Conservation (phyloP, 2,797 vertebrate species). For the Muscicapa striata region DNA sequence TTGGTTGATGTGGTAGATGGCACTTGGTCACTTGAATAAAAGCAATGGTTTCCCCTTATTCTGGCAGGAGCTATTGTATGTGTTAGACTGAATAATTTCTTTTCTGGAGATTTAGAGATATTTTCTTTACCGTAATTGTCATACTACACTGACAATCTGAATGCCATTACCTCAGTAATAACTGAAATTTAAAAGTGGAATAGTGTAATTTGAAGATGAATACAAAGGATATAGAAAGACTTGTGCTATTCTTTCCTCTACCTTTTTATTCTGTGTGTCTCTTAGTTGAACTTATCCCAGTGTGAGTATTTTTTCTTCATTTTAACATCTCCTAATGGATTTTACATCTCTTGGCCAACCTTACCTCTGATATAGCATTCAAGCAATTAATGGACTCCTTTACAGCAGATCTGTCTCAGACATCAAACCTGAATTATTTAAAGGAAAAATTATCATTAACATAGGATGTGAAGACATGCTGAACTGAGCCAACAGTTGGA, state of each 20-base stretch:
- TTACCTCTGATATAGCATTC: not conserved
- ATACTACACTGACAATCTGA: not conserved
- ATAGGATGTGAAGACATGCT: not conserved
- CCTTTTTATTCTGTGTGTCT: not conserved
- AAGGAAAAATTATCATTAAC: not conserved
- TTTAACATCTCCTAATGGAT: slow-evolving; percentile 23
- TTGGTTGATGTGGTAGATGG: not conserved
- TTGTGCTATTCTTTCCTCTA: not conserved
- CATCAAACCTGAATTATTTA: not conserved
- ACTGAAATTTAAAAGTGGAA: slow-evolving; percentile 32
- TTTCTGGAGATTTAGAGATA: not conserved
- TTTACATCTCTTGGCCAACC: not conserved
- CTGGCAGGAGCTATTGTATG: not conserved
- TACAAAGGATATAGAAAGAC: not conserved
- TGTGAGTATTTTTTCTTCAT: not conserved
- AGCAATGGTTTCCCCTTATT: not conserved
- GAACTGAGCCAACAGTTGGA: not conserved
- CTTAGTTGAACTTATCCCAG: not conserved
- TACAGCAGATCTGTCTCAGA: not conserved
- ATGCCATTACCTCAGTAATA: slow-evolving; percentile 30
- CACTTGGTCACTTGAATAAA: slow-evolving; percentile 24
- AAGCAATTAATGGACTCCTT: not conserved
- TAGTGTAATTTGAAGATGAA: slow-evolving; percentile 9
- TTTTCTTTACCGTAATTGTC: slow-evolving; percentile 23
- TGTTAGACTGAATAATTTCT: not conserved